Evolutionary conservation across 92 coral and sea anemone genomes (phyloP), one percentile per base, ranked within the genome.

Genomic region (Epizoanthus scotinus): DNA sequence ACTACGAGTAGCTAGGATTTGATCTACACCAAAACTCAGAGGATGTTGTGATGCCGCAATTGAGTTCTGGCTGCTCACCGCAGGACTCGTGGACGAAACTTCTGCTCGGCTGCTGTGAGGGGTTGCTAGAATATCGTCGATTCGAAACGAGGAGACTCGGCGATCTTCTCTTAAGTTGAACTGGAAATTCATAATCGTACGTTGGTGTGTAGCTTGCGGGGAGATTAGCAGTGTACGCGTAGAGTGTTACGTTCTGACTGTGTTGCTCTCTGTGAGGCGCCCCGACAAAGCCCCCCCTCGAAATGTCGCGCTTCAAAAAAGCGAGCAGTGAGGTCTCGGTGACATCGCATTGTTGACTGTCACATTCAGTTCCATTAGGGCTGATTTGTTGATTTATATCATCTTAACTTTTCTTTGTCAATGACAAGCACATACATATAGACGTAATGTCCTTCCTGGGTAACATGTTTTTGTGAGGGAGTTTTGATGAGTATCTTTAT

Each of bases 331-430:
- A 90, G 97, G 90, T 90, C 87, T 64, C 69, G 73, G 86, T 93
- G 97, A 90, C 97, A 93, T 75, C 68, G 78, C 80, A 82, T 79
- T 90, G 94, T 90, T 92, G 97, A 92, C 86, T 93, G 97, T 93
- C 97, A 93, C 85, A 81, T 84, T 71, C 79, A 87, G 87, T 93
- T 91, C 94, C 97, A 90, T 85, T 92, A 91, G 88, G 83, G 92
- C 82, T 92, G 94, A 93, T 93, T 90, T 93, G 97, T 93, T 93
- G 97, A 93, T 93, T 79, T 93, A 87, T 86, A 87, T 88, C 93
- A 93, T 93, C 91, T 90, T 90, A 84, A 85, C 88, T 84, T 90
- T 89, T 86, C 93, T 87, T 83, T 87, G 93, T 90, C 87, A 89
- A 89, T 90, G 88, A 91, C 88, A 92, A 91, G 84, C 94, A 93